These are phyloP conservation scores for Sandelia bainsii DNA, from an alignment of 2,797 vertebrate genomes.

Conservation along the genomic window DNA sequence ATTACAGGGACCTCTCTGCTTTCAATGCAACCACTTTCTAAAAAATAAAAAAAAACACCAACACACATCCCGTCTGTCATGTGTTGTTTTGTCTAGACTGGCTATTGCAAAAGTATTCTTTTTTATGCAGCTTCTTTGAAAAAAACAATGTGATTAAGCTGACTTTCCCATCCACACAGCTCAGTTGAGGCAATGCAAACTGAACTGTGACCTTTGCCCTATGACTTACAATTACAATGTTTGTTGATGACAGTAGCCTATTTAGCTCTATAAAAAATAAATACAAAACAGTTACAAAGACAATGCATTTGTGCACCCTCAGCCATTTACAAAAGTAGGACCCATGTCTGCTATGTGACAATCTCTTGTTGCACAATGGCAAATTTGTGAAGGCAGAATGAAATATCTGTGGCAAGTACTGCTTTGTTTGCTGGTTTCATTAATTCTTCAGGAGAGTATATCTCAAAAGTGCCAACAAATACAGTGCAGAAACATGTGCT, in stretches of 20 bases:
- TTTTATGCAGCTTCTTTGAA: not conserved
- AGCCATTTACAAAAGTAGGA: conserved; percentile 68
- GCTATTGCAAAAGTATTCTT: not conserved
- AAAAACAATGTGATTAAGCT: conserved; percentile 2
- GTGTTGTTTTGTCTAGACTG: not conserved
- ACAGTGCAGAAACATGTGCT: conserved; percentile 83
- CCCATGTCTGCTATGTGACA: conserved; percentile 70
- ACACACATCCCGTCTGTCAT: not conserved
- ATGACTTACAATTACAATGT: conserved; percentile 38
- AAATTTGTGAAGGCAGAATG: conserved; percentile 81
- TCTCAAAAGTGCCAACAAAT: conserved; percentile 86
- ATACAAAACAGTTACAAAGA: conserved; percentile 72
- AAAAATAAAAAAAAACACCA: conserved; percentile 1
- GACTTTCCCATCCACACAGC: not conserved
- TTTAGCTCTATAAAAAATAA: conserved; percentile 68
- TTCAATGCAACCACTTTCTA: not conserved
- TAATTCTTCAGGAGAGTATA: conserved; percentile 86
- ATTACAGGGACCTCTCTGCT: not conserved
- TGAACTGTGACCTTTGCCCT: conserved; percentile 52
- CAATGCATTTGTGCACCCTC: conserved; percentile 70
- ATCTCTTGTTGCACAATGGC: conserved; percentile 73
- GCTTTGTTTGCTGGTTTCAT: conserved; percentile 85
- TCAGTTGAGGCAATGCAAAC: conserved; percentile 15
- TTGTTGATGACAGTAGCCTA: conserved; percentile 67
- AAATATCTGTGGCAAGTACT: conserved; percentile 78